phyloP scores from a whole-genome alignment of 1,140 invertebrate species.

The Zaprionus vittiger region DNA sequence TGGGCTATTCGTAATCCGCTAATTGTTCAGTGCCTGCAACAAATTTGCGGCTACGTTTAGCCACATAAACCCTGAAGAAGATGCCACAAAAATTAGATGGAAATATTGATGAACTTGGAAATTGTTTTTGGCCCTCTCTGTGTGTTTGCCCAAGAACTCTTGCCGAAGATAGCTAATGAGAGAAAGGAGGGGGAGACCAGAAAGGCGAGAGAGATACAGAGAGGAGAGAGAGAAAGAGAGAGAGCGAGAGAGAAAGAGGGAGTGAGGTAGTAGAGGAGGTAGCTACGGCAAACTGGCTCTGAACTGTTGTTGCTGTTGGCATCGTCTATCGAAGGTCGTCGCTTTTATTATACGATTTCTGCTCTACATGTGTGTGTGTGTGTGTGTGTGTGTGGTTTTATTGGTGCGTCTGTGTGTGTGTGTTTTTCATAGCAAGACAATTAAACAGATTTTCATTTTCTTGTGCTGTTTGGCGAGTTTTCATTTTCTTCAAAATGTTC shows the following conservation, averaged over 20 bases:
- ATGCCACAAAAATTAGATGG: conserved; percentile 38
- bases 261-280: not conserved
- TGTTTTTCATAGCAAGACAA: conserved; percentile 32
- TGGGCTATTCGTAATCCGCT: conserved; percentile 15
- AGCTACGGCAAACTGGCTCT: not conserved
- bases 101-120: conserved; percentile 54
- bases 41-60: conserved; percentile 14
- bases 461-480: conserved; percentile 8
- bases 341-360: conserved; percentile 53
- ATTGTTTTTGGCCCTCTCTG: conserved; percentile 25
- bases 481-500: conserved; percentile 32
- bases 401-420: not conserved
- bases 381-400: conserved; percentile 12
- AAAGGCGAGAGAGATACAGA: not conserved
- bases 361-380: conserved; percentile 12
- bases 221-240: not conserved
- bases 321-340: conserved; percentile 56
- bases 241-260: not conserved
- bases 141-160: conserved; percentile 5
- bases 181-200: not conserved
- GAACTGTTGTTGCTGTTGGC: conserved; percentile 14
- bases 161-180: conserved; percentile 3
- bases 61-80: conserved; percentile 28
- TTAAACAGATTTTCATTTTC: conserved; percentile 56
- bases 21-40: conserved; percentile 38